Evolutionary conservation across 1,140 invertebrate species (phyloP).

Genomic region (Caenorhabditis remanei): DNA sequence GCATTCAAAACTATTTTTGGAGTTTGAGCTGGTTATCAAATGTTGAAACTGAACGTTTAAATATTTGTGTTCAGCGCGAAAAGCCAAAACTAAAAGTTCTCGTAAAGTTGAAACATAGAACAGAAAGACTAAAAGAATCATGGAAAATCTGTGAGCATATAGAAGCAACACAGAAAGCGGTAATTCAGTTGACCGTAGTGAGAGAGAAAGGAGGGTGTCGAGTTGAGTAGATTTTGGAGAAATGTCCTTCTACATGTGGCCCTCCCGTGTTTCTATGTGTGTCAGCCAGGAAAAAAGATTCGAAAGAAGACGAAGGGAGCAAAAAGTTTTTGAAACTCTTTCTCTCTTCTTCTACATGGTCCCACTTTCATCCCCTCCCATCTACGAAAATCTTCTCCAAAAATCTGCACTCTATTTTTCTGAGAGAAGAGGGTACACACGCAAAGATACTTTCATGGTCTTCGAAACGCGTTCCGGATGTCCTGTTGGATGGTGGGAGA

Average conservation of each 20-base stretch:
- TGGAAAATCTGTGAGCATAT: neutral
- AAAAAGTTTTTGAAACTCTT: conserved; percentile 38
- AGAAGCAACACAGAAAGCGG: conserved; percentile 9
- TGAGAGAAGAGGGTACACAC: neutral
- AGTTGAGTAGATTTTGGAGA: conserved; percentile 38
- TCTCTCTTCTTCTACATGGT: neutral
- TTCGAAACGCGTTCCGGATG: conserved; percentile 43
- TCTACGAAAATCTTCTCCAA: conserved; percentile 12
- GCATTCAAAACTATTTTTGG: too few relatives aligned
- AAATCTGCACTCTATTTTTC: conserved; percentile 42
- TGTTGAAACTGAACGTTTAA: too few relatives aligned
- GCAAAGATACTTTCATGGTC: neutral
- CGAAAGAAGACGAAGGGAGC: neutral
- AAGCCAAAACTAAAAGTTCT: neutral
- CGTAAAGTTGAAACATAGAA: neutral
- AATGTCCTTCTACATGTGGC: neutral
- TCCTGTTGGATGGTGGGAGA: neutral
- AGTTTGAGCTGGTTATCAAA: too few relatives aligned
- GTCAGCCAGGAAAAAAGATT: neutral
- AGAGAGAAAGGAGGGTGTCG: neutral
- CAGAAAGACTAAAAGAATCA: neutral
- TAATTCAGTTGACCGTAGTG: conserved; percentile 36
- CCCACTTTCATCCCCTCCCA: neutral
- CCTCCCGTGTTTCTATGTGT: neutral
- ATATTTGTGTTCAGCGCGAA: too few relatives aligned